Conservation (phyloP, 2,888 invertebrate genomes). For the Drosophila tripunctata region DNA sequence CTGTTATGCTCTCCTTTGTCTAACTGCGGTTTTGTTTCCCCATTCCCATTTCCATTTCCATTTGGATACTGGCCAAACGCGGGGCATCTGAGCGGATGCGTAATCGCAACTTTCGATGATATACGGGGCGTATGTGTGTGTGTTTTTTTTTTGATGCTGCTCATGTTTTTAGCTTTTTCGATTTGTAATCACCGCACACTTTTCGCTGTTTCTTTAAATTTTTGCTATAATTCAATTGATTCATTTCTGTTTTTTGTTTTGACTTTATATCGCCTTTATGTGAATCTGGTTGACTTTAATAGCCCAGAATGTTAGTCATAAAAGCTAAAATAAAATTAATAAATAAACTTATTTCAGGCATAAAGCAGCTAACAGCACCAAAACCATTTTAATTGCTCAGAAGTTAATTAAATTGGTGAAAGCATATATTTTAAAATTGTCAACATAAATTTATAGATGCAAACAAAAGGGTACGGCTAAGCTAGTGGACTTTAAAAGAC, state of each 20-base stretch:
- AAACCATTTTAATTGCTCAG: slow-evolving; percentile 2
- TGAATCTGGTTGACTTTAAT: slow-evolving; percentile 37
- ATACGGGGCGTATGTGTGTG: slow-evolving; percentile 57
- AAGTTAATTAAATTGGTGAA: slow-evolving; percentile 17
- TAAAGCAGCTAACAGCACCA: neutral
- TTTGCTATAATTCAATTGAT: slow-evolving; percentile 38
- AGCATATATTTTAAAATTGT: slow-evolving; percentile 13
- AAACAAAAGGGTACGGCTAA: no score
- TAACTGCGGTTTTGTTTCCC: slow-evolving; percentile 64
- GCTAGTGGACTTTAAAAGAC: no score
- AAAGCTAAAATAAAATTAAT: slow-evolving; percentile 34
- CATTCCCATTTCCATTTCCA: slow-evolving; percentile 48
- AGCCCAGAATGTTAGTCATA: slow-evolving; percentile 29
- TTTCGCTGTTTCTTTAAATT: neutral
- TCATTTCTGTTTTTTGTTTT: slow-evolving; percentile 13
- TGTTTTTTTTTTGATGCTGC: neutral
- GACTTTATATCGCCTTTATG: slow-evolving; percentile 36
- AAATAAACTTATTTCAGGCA: slow-evolving; percentile 12
- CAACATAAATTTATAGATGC: slow-evolving; percentile 1
- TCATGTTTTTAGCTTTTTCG: slow-evolving; percentile 20
- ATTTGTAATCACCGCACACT: slow-evolving; percentile 21
- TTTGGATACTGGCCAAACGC: slow-evolving; percentile 58
- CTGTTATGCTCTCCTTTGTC: slow-evolving; percentile 48
- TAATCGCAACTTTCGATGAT: slow-evolving; percentile 48
- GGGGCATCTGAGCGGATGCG: slow-evolving; percentile 8